phyloP scores from a whole-genome alignment of 1,140 invertebrate species.

The Drosophila pectinifera region DNA sequence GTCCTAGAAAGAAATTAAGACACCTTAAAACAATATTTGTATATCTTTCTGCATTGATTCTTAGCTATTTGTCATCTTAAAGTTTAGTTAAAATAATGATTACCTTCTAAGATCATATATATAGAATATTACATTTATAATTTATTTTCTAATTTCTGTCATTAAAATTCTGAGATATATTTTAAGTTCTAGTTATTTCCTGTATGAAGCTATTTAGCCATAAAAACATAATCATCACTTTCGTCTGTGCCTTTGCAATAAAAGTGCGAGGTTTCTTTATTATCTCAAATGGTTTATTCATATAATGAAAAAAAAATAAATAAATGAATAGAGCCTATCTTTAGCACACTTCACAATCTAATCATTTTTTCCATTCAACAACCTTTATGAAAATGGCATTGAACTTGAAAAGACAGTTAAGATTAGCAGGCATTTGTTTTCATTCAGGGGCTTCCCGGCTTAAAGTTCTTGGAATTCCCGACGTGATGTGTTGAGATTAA shows the following conservation, averaged over 20 bases:
- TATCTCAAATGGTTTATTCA: constrained; percentile 1
- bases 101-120: no score
- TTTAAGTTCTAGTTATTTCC: background rate
- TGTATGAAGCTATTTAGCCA: background rate
- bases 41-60: no score
- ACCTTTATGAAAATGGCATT: constrained; percentile 15
- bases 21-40: no score
- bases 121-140: no score
- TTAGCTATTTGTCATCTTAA: no score
- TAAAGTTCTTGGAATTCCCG: constrained; percentile 23
- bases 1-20: background rate
- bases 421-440: background rate
- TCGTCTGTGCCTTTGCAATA: background rate
- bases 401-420: constrained; percentile 35
- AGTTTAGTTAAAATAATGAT: no score
- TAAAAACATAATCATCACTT: background rate
- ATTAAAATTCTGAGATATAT: background rate
- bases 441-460: constrained; percentile 4
- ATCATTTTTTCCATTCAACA: constrained; percentile 5
- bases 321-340: background rate
- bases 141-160: background rate
- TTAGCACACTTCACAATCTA: constrained; percentile 4
- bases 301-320: background rate
- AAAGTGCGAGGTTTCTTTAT: background rate
- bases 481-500: constrained; percentile 1